Base-by-base conservation (phyloP, 2,113 vertebrate species). In the Pionites leucogaster region DNA sequence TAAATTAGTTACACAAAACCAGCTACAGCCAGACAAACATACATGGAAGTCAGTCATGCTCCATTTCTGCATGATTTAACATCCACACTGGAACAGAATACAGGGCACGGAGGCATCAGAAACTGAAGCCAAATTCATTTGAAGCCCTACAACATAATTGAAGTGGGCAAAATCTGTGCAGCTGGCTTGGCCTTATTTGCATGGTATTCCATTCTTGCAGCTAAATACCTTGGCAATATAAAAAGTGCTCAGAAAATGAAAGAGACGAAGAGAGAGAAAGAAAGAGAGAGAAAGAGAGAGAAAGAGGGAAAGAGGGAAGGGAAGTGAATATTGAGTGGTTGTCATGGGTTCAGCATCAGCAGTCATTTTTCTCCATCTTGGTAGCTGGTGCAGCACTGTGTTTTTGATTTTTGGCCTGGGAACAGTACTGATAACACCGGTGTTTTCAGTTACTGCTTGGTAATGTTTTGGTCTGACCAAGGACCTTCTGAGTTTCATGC, bases 1-100 rank as follows among this genome's bases (percentile, higher is more conserved):
- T 57, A 96, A 96, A 95, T 94, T 83, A 97, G 84, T 90, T 96
- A 88, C 83, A 91, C 53, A 94, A 96, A 97, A 96, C 15, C 89
- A 97, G 82, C 83, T 67, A 82, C 81, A 79, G 88, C 82, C 88
- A 83, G 86, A 92, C 60, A 75, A 86, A 86, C 47, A 92, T 68
- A 91, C 88, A 86, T 42, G 78, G 72, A 96, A 96, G 91, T 52
- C 90, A 82, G 95, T 92, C 85, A 91, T 18, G 24, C 76, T 95
- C 87, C 81, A 68, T 93, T 97, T 95, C 95, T 91, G 79, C 95
- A 92, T 76, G 25, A 95, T 96, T 90, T 96, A 92, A 91, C 85
- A 91, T 49, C 35, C 72, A 86, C 33, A 39, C 50, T 81, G 77
- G 82, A 95, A 95, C 70, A 59, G 94, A 95, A 93, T 33, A 93